phyloP scores from a whole-genome alignment of 2,888 invertebrate species.

The Sisyra nigra region DNA sequence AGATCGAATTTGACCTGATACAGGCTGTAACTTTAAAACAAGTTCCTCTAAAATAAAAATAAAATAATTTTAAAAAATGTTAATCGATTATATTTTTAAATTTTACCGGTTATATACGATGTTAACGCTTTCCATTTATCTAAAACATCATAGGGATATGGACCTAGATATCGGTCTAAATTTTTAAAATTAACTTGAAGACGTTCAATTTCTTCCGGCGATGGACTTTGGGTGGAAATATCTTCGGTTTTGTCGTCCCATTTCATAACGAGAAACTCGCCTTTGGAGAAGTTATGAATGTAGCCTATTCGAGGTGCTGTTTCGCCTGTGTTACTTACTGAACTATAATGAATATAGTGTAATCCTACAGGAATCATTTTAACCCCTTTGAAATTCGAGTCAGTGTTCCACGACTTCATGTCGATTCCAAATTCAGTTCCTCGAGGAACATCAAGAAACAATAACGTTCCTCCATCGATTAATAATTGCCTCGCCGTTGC shows the following conservation, averaged over 20 bases:
- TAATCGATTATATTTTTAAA: no score
- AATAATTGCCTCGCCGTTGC: slow-evolving; percentile 59
- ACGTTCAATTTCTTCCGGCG: slow-evolving; percentile 44
- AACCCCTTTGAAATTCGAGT: slow-evolving; percentile 81
- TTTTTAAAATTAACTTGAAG: slow-evolving; percentile 52
- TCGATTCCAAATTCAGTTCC: slow-evolving; percentile 97
- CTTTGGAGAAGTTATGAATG: slow-evolving; percentile 61
- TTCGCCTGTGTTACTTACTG: slow-evolving; percentile 43
- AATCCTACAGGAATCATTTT: slow-evolving; percentile 98
- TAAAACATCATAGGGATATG: slow-evolving; percentile 82
- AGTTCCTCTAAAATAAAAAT: slow-evolving; percentile 30
- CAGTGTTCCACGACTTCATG: slow-evolving; percentile 76
- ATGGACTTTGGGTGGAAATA: slow-evolving; percentile 43
- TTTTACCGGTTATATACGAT: slow-evolving; percentile 43
- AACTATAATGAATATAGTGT: slow-evolving; percentile 84
- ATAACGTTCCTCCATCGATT: slow-evolving; percentile 63
- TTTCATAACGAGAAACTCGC: slow-evolving; percentile 71
- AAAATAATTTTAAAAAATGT: slow-evolving; percentile 4
- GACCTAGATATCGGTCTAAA: slow-evolving; percentile 65
- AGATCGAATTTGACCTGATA: slow-evolving; percentile 59
- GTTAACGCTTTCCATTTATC: slow-evolving; percentile 72
- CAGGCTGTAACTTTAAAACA: slow-evolving; percentile 46
- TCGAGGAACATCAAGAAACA: slow-evolving; percentile 72
- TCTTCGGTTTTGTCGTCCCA: slow-evolving; percentile 75
- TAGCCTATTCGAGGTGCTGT: slow-evolving; percentile 54